Percentiles rank a stretch among this genome's conserved stretches.
These are phyloP conservation scores for Carcharodon carcharias DNA, from an alignment of 2,797 vertebrate genomes.

Conservation along the genomic window DNA sequence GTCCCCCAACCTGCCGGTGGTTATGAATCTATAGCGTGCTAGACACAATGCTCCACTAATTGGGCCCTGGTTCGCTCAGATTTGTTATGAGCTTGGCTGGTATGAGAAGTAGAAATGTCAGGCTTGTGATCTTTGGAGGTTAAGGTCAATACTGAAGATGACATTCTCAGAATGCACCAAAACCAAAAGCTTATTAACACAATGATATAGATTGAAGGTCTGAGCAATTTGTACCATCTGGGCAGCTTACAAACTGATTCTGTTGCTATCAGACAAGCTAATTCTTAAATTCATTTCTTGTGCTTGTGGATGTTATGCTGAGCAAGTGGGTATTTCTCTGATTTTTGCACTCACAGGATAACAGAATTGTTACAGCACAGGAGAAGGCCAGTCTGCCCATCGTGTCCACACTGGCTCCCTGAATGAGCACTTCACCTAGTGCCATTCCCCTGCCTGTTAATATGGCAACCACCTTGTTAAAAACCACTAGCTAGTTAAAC, in stretches of 20 bases:
- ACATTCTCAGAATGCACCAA: not conserved
- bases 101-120: not conserved
- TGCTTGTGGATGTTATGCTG: not conserved
- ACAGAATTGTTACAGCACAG: too few relatives aligned
- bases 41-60: not conserved
- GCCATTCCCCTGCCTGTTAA: too few relatives aligned
- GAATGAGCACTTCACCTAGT: too few relatives aligned
- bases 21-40: not conserved
- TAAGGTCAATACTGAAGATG: not conserved
- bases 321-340: not conserved
- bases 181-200: not conserved
- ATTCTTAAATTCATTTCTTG: not conserved
- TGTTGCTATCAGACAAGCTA: not conserved
- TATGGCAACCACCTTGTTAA: too few relatives aligned
- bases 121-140: not conserved
- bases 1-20: too few relatives aligned
- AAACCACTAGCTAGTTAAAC: too few relatives aligned
- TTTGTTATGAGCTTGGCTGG: not conserved
- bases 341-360: not conserved
- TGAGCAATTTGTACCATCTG: not conserved
- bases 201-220: not conserved
- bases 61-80: not conserved
- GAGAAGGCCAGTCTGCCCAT: too few relatives aligned
- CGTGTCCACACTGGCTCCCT: too few relatives aligned
- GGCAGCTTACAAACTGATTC: not conserved